Percentiles rank a stretch among this genome's conserved stretches.
These are phyloP conservation scores for Digitonthophagus gazella DNA, from an alignment of 2,888 invertebrate species.

Conservation along the genomic window DNA sequence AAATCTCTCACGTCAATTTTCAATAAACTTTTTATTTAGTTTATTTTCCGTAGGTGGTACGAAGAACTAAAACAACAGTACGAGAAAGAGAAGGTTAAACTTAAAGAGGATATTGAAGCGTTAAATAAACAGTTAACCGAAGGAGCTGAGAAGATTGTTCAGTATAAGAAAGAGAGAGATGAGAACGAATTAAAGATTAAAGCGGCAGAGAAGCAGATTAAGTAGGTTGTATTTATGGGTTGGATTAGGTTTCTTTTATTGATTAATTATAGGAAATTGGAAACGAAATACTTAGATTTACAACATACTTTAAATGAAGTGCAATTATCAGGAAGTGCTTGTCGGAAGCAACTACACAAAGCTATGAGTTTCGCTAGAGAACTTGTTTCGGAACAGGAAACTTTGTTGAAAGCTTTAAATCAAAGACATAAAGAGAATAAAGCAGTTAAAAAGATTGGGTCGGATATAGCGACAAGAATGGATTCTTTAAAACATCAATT, in stretches of 20 bases:
- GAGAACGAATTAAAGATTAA: conserved; percentile 56
- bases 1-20: conserved; percentile 24
- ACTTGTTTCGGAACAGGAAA: conserved; percentile 56
- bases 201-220: conserved; percentile 55
- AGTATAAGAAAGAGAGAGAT: conserved; percentile 51
- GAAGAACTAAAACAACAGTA: conserved; percentile 76
- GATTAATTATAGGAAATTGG: conserved; percentile 51
- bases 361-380: conserved; percentile 56
- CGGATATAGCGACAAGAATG: conserved; percentile 54
- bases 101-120: conserved; percentile 55
- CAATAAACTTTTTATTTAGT: not conserved
- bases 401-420: conserved; percentile 49
- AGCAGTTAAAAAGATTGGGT: conserved; percentile 51
- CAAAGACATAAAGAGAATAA: conserved; percentile 47
- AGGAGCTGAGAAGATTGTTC: conserved; percentile 54
- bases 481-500: conserved; percentile 53
- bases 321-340: conserved; percentile 54
- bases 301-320: conserved; percentile 52
- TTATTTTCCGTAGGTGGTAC: conserved; percentile 56
- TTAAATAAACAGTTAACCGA: conserved; percentile 52
- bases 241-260: conserved; percentile 5
- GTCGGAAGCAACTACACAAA: conserved; percentile 55
- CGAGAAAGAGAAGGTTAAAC: conserved; percentile 63
- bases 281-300: conserved; percentile 51
- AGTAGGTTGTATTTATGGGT: conserved; percentile 36